A percentile compares a stretch with the other conserved stretches of the same genome.
Evolutionary conservation across 1,140 invertebrate genomes (phyloP).

Genomic region (Daktulosphaira vitifoliae): DNA sequence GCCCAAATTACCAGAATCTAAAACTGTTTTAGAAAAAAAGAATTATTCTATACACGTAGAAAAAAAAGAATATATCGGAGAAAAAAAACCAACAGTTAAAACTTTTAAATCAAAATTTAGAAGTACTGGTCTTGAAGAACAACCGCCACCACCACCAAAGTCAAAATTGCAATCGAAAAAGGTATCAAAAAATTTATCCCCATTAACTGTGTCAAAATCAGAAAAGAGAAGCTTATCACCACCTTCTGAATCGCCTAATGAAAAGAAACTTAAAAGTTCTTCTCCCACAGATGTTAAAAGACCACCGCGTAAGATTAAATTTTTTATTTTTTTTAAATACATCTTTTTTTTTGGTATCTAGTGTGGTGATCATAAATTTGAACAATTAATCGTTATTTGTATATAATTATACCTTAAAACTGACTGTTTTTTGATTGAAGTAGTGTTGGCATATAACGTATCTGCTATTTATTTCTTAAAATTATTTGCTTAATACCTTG

Average conservation of each 20-base stretch:
- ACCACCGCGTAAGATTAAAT: conserved; percentile 18
- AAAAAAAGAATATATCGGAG: conserved; percentile 22
- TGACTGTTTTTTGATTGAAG: too few species aligned
- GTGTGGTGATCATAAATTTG: too few species aligned
- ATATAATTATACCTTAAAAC: too few species aligned
- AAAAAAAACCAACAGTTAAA: conserved; percentile 61
- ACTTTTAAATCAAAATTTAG: conserved; percentile 79
- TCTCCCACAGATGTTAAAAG: conserved; percentile 11
- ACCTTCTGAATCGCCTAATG: conserved; percentile 10
- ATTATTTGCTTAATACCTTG: too few species aligned
- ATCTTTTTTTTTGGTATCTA: too few species aligned
- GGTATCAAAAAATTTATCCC: neutral
- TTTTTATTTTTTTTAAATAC: too few species aligned
- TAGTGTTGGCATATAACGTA: too few species aligned
- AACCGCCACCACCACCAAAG: conserved; percentile 61
- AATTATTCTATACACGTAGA: conserved; percentile 27
- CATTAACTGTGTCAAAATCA: conserved; percentile 4
- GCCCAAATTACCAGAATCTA: conserved; percentile 23
- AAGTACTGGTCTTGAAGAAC: conserved; percentile 73
- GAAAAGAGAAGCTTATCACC: conserved; percentile 31
- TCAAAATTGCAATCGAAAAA: conserved; percentile 24
- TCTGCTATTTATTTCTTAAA: too few species aligned
- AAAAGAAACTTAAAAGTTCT: conserved; percentile 19
- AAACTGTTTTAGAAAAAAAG: conserved; percentile 25
- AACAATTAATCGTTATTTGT: too few species aligned